Evolutionary conservation across 2,888 invertebrate species (phyloP), one percentile per base, ranked within the genome.

Genomic region (Scaptomyza reducta): DNA sequence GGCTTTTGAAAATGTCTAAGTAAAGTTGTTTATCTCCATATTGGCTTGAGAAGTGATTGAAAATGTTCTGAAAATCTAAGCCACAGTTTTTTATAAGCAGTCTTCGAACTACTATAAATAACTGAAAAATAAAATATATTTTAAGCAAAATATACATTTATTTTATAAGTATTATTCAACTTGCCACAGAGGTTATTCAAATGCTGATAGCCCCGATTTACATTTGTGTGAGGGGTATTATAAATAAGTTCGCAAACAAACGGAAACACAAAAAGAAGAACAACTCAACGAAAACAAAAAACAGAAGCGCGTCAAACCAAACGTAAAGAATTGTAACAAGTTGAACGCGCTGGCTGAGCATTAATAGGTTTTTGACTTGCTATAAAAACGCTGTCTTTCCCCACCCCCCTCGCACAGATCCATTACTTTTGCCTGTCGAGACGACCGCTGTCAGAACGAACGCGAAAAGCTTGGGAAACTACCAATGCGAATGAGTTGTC

Each of bases 361-460:
- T 88, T 83, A 83, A 86, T 83, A 88, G 82, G 87, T 88, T 83
- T 83, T 88, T 83, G 82, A 82, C 82, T 83, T 83, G 88, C 79
- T 56, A 86, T 86, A 76, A 88, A 40, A 72, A 70, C 16, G 49
- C 33, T 33, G 9, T 42, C 47, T 6, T 31, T 13, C n/a, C 35
- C 1, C 35, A 0, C 14, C 2, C 6, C 49, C 1, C 14, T 10
- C 10, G 22, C 11, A 9, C 55, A 16, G 11, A 2, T 7, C n/a
- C 13, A 25, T n/a, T 9, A 47, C 42, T 11, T 33, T 58, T 16
- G 29, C 18, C 14, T 33, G 25, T 11, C 10, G 29, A 33, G 25
- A 46, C 51, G 38, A 40, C 11, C 25, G n/a, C 31, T 38, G 45
- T 22, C 46, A 42, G 40, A 55, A 35, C 22, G 44, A 61, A 46